Evolutionary conservation across 2,797 vertebrate genomes (phyloP).

Genomic region (Falco cherrug): DNA sequence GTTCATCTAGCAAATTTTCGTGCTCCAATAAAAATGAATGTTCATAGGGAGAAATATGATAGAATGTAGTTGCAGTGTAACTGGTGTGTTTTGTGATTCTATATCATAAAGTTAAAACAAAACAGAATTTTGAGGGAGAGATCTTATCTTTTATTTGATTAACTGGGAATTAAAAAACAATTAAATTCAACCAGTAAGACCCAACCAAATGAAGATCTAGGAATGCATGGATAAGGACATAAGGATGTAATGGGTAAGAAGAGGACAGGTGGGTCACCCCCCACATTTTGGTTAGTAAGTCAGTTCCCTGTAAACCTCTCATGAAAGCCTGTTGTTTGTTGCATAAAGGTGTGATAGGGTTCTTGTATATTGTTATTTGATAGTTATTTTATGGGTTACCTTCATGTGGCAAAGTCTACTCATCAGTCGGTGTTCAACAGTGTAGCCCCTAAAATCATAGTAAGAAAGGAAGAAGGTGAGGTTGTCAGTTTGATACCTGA

Average conservation of each 20-base stretch:
- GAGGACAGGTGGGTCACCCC: not conserved
- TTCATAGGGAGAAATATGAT: not conserved
- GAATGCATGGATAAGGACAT: not conserved
- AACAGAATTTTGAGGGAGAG: not conserved
- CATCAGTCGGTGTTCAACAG: not conserved
- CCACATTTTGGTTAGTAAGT: not conserved
- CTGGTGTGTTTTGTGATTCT: not conserved
- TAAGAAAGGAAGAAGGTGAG: not conserved
- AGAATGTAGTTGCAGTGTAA: not conserved
- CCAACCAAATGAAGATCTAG: not conserved
- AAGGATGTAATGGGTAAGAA: not conserved
- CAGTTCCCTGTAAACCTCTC: not conserved
- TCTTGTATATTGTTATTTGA: not conserved
- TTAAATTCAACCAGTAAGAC: not conserved
- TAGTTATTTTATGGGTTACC: not conserved
- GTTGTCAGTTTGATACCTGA: not conserved
- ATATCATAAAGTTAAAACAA: not conserved
- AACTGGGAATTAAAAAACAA: not conserved
- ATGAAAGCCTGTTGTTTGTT: not conserved
- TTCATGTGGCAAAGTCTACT: not conserved
- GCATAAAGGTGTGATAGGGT: not conserved
- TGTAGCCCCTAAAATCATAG: not conserved
- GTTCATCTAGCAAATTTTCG: not conserved
- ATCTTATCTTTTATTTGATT: not conserved
- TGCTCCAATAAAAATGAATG: not conserved